These are phyloP conservation scores for Dusona sp. DNA, from an alignment of 2,888 invertebrate species.

Conservation along the genomic window DNA sequence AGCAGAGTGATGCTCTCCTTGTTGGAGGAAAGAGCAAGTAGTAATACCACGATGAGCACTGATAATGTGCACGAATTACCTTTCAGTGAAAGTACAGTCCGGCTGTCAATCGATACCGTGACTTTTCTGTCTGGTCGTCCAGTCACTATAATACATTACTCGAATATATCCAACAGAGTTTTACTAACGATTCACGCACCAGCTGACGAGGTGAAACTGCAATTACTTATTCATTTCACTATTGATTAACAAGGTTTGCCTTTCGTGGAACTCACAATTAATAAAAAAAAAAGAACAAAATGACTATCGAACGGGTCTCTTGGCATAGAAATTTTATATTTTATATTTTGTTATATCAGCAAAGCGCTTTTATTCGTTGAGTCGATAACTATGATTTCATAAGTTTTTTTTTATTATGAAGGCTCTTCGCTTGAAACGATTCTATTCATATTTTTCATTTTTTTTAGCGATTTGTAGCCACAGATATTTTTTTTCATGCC, in stretches of 20 bases:
- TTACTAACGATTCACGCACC: slow-evolving; percentile 85
- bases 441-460: too few species aligned
- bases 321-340: neutral
- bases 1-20: slow-evolving; percentile 85
- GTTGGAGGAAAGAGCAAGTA: slow-evolving; percentile 83
- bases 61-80: slow-evolving; percentile 81
- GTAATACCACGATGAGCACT: slow-evolving; percentile 76
- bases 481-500: too few species aligned
- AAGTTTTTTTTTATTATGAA: too few species aligned
- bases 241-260: neutral
- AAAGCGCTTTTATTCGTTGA: neutral
- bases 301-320: neutral
- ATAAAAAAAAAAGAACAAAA: neutral
- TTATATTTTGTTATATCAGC: neutral
- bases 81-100: slow-evolving; percentile 85
- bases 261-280: neutral
- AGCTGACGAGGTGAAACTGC: slow-evolving; percentile 74
- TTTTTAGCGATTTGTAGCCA: too few species aligned
- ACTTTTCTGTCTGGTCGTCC: slow-evolving; percentile 83
- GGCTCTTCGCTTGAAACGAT: too few species aligned
- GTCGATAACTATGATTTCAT: too few species aligned
- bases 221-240: slow-evolving; percentile 8
- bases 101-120: slow-evolving; percentile 82
- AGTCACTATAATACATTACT: slow-evolving; percentile 84
- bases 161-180: slow-evolving; percentile 82